These are phyloP conservation scores for Ptychochromis oligacanthus DNA, from an alignment of 2,113 vertebrate species.

Conservation along the genomic window DNA sequence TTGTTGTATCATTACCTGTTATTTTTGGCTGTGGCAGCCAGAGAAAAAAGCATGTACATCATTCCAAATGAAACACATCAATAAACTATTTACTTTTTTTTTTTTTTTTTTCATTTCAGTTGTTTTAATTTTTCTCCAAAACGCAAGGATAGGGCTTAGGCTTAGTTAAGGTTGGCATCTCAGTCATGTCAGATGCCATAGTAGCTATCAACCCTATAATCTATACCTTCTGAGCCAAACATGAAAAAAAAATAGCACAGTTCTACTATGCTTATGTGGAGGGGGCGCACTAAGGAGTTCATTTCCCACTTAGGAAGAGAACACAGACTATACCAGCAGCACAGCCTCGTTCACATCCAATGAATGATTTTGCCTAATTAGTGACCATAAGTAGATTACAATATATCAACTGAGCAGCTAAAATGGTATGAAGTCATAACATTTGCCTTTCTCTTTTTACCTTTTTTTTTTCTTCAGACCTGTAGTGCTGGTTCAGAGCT, in stretches of 20 bases:
- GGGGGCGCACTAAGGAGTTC: neutral
- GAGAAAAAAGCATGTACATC: neutral
- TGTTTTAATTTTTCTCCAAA: neutral
- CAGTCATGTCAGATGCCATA: neutral
- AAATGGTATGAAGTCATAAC: neutral
- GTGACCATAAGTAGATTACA: neutral
- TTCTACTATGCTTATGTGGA: too few relatives aligned
- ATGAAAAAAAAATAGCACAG: neutral
- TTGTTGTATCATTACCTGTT: too few relatives aligned
- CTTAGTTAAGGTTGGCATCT: too few relatives aligned
- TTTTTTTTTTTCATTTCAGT: neutral
- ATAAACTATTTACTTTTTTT: neutral
- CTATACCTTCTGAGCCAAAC: neutral
- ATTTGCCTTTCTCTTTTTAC: neutral
- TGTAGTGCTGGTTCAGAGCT: neutral
- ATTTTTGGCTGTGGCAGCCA: neutral
- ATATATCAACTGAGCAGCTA: neutral
- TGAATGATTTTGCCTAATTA: neutral
- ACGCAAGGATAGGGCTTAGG: too few relatives aligned
- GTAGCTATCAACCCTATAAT: neutral
- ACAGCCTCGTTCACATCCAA: neutral
- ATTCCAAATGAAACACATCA: neutral
- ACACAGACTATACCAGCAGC: neutral
- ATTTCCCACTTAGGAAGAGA: neutral
- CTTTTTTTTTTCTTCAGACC: neutral